Evolutionary conservation across 2,113 vertebrate species (phyloP), one percentile per base, ranked within the genome.

Genomic region (Mixornis gularis): DNA sequence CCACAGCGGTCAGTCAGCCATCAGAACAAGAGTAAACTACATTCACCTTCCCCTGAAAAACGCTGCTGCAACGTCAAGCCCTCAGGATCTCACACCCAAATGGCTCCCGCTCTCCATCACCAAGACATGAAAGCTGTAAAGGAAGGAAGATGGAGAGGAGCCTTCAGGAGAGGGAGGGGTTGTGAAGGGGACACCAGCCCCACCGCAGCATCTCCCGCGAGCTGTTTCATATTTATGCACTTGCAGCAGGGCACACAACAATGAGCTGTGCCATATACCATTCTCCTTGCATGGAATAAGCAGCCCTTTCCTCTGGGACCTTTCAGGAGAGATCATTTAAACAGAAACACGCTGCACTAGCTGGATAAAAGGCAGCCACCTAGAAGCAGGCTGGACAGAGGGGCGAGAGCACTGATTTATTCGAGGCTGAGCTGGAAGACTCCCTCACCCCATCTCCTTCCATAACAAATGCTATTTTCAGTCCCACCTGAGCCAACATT

Each of bases 311-410:
- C 95, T 94, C 89, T 92, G 94, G 96, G 96, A 93, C 95, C 92
- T 87, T 93, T 96, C 92, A 85, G 89, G 92, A 89, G 71, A 95
- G 94, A 96, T 93, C 94, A 91, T 94, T 96, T 94, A 92, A 87
- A 93, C 89, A 92, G 81, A 55, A 91, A 87, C 87, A 94, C 14
- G 22, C 91, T 32, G 81, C 87, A 92, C 85, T 93, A 93, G 94
- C 92, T 93, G 96, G 87, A 91, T 91, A 66, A 89, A 96, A 87
- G 85, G 63, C 92, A 94, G 92, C 81, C 82, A 91, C 95, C 89
- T 87, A 79, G 79, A 76, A 94, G 91, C 91, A 82, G 92, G 40
- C 79, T 91, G 94, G 88, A 85, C 4, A 0, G 41, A 70, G 81
- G 76, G 85, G 77, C 0, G 8, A 91, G 64, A 79, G 69, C 43